Evolutionary conservation across 2,113 vertebrate genomes (phyloP).

Genomic region (Macquaria australasica): DNA sequence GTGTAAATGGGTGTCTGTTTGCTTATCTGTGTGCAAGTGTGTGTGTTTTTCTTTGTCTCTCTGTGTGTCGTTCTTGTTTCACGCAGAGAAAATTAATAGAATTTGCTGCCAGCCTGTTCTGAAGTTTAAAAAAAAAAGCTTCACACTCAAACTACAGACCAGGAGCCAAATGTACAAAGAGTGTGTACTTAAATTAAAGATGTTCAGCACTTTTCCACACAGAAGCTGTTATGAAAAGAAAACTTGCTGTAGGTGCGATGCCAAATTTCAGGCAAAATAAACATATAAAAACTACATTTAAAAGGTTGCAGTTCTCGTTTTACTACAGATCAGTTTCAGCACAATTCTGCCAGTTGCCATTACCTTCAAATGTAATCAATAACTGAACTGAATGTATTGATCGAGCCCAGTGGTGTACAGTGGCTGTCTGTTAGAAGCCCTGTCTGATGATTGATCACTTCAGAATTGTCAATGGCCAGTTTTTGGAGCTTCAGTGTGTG

Average conservation of each 20-base stretch:
- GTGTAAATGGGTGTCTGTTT: constrained; percentile 34
- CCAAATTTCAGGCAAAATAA: neutral
- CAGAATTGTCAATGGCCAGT: neutral
- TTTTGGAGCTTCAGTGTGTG: neutral
- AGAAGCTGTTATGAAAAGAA: neutral
- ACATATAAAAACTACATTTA: neutral
- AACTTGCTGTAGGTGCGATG: neutral
- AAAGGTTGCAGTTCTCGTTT: neutral
- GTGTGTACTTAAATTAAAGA: neutral
- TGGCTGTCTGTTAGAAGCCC: too few relatives aligned
- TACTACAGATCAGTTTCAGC: neutral
- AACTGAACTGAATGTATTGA: neutral
- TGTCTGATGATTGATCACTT: neutral
- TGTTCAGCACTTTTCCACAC: neutral
- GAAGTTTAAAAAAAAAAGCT: neutral
- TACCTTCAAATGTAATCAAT: neutral
- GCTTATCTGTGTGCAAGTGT: neutral
- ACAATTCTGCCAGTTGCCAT: neutral
- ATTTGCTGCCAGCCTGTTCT: constrained; percentile 17
- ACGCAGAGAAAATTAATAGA: neutral
- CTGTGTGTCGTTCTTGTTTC: constrained; percentile 12
- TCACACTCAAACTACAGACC: neutral
- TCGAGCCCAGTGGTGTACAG: neutral
- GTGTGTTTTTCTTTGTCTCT: neutral
- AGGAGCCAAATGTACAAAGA: neutral